Base-by-base conservation (phyloP, 1,140 invertebrate species). In the Camponotus vicinus region DNA sequence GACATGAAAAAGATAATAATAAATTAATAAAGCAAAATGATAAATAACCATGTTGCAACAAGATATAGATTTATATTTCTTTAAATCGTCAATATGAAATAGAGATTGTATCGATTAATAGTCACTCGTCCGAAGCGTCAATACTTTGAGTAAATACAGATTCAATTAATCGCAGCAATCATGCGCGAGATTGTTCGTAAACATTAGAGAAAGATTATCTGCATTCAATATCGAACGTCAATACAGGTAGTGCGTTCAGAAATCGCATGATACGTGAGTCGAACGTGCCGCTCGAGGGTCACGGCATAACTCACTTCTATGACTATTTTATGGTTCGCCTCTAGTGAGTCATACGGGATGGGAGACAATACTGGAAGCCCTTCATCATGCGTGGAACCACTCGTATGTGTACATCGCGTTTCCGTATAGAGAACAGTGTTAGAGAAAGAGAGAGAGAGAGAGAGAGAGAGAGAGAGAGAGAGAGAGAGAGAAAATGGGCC, bases 321-420 rank as follows among this genome's bases (percentile, higher is more conserved):
- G 91, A 91, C 91, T 93, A 93, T 93, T 93, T 93, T 92, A 93
- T 92, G 91, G 88, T 92, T 89, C 87, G 90, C 57, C 86, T 83
- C 79, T 90, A 89, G 90, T 92, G 92, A 93, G 87, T 93, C 92
- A 93, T 90, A 85, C 91, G 61, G 69, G 69, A 55, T 71, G 85
- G 86, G 90, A 92, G 89, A 93, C 92, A 93, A 92, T 93, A 88
- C 86, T 89, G 89, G 88, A 88, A 93, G 92, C 92, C 92, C 92
- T 93, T 93, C 90, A 92, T 92, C 92, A 90, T 88, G 85, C 86
- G 73, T 77, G 87, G 71, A 88, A 83, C 78, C 83, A 67, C 67
- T 67, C 66, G 78, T 85, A 86, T 66, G 67, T 75, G 63, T 86
- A 86, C 83, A 89, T 82, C 88, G 59, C 85, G 73, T 87, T 90